Evolutionary conservation across 1,140 invertebrate genomes (phyloP).

Genomic region (Triops longicaudatus): DNA sequence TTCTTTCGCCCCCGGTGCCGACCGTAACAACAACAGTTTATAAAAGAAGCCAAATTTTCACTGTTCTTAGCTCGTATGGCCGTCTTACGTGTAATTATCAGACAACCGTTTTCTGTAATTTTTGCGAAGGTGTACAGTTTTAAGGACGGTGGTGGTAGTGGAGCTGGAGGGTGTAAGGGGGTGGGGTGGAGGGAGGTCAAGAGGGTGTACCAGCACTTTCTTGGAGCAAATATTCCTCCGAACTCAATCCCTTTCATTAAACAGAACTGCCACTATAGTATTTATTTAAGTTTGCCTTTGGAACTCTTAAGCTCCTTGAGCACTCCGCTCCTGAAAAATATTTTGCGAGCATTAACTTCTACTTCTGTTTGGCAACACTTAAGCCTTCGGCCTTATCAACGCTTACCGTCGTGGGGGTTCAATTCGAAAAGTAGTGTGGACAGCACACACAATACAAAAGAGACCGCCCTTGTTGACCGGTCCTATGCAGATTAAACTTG

Average conservation of each 20-base stretch:
- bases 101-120: not conserved
- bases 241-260: slow-evolving; percentile 4
- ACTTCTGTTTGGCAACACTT: slow-evolving; percentile 12
- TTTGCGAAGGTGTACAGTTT: not conserved
- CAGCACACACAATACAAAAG: not conserved
- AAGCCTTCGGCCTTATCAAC: not conserved
- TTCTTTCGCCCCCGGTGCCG: not conserved
- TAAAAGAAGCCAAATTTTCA: not conserved
- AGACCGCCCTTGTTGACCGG: not conserved
- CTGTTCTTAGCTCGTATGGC: not conserved
- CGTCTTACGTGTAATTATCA: not conserved
- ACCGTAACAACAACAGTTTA: not conserved
- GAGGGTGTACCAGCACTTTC: too few relatives aligned
- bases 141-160: too few relatives aligned
- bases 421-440: not conserved
- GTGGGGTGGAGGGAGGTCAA: too few relatives aligned
- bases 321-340: not conserved
- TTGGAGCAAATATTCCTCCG: not conserved
- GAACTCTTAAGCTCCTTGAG: not conserved
- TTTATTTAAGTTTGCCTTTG: not conserved
- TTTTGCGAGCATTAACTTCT: slow-evolving; percentile 7
- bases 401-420: not conserved
- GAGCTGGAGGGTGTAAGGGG: not conserved
- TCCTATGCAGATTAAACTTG: not conserved
- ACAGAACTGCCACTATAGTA: not conserved